A percentile compares a stretch with the other conserved stretches of the same genome.
phyloP scores from a whole-genome alignment of 1,140 invertebrate species.

The Cotesia typhae region DNA sequence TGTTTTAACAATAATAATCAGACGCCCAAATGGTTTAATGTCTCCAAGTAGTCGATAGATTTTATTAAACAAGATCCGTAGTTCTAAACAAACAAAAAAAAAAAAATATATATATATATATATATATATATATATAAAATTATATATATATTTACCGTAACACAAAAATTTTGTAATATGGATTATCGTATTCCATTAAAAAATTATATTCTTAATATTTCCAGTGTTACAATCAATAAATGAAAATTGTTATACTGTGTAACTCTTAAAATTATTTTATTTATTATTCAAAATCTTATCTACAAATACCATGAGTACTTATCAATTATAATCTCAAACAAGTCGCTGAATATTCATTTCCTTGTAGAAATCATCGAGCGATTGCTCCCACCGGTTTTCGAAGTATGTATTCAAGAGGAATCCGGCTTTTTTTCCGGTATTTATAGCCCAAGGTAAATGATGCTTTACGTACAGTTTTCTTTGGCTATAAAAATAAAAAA shows the following conservation, averaged over 20 bases:
- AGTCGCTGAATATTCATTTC: conserved; percentile 75
- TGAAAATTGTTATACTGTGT: conserved; percentile 62
- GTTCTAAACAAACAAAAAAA: conserved; percentile 35
- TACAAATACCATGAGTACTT: not conserved
- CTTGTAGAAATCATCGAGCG: conserved; percentile 79
- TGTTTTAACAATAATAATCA: not conserved
- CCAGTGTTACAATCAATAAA: conserved; percentile 64
- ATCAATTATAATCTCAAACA: conserved; percentile 27
- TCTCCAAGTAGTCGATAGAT: conserved; percentile 32
- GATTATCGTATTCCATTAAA: conserved; percentile 60
- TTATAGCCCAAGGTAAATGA: conserved; percentile 89
- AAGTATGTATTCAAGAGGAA: conserved; percentile 88
- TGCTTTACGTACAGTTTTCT: conserved; percentile 78
- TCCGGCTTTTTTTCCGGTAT: conserved; percentile 78
- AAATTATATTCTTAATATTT: conserved; percentile 66
- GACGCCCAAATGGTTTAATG: not conserved
- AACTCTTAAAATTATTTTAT: conserved; percentile 26
- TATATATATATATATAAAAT: conserved; percentile 21
- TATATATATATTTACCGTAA: conserved; percentile 53
- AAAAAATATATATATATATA: conserved; percentile 33
- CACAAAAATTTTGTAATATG: conserved; percentile 61
- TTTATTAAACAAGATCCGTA: conserved; percentile 37
- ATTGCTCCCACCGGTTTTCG: conserved; percentile 94
- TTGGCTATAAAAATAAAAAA: conserved; percentile 71
- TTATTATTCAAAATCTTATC: conserved; percentile 8